Evolutionary conservation across 2,797 vertebrate genomes (phyloP), one percentile per base, ranked within the genome.

Genomic region (Hydrocynus forskahlii): DNA sequence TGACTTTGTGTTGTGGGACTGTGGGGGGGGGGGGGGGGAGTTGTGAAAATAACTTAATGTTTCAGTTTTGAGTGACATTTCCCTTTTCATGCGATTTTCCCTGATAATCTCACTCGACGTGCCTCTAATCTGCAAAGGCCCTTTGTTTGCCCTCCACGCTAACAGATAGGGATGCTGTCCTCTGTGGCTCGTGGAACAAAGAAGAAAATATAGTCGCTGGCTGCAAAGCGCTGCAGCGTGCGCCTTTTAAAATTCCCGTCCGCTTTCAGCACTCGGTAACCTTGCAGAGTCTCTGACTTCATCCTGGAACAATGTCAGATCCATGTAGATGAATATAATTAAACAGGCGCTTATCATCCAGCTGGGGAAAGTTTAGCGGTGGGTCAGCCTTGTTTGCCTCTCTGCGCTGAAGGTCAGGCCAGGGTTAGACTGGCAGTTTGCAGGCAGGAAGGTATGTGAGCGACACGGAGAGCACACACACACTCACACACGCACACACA

Each of bases 251-350:
- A 75, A 84, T 88, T 86, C 86, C 84, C 78, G 59, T 80, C 83
- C 81, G 72, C 86, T 86, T 86, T 78, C 79, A 81, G 86, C 81
- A 50, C 90, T 89, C 81, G 86, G 82, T 94, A 94, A 95, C 94
- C 93, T 96, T 95, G 94, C 81, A 92, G 83, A 90, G 88, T 48
- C 86, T 86, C 90, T 94, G 94, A 95, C 92, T 94, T 94, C 89
- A 93, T 90, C 91, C 92, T 92, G 91, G 93, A 95, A 94, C 92
- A 94, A 93, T 95, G 95, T 95, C 93, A 95, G 89, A 95, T 94
- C 94, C 94, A 94, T 94, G 92, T 95, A 95, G 95, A 94, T 95
- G 93, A 94, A 94, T 93, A 92, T 93, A 95, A 96, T 96, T 95
- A 95, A 95, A 92, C 90, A 92, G 93, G 93, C 92, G 93, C 94